Conservation (phyloP, 2,888 invertebrate genomes). For the Malthinus seriepunctatus region DNA sequence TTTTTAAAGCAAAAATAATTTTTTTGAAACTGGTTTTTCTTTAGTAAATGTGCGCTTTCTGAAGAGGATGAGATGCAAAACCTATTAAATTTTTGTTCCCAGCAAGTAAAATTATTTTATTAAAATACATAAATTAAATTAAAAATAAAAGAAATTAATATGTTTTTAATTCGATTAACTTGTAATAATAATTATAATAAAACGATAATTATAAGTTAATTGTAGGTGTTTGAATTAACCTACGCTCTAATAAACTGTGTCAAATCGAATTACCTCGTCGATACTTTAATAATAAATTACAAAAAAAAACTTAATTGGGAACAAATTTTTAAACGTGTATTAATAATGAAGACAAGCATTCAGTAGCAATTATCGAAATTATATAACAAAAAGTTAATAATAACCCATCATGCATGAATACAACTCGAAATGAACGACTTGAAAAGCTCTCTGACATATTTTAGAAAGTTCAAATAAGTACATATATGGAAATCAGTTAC, state of each 20-base stretch:
- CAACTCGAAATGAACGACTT: background rate
- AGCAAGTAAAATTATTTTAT: too few relatives aligned
- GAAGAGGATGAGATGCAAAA: too few relatives aligned
- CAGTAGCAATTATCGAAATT: constrained; percentile 13
- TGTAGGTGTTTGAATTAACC: constrained; percentile 1
- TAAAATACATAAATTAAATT: too few relatives aligned
- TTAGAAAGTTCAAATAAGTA: constrained; percentile 1
- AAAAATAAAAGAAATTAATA: too few relatives aligned
- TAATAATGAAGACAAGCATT: constrained; percentile 9
- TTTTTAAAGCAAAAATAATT: too few relatives aligned
- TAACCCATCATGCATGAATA: background rate
- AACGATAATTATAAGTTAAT: background rate
- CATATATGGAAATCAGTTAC: constrained; percentile 2
- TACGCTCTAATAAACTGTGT: background rate
- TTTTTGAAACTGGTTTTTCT: too few relatives aligned
- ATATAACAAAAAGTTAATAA: background rate
- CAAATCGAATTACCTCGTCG: background rate
- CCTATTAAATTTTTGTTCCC: too few relatives aligned
- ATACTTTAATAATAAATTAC: background rate
- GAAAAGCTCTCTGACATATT: constrained; percentile 5
- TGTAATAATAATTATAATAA: too few relatives aligned
- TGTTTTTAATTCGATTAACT: too few relatives aligned
- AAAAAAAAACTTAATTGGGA: background rate
- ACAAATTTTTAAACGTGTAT: background rate
- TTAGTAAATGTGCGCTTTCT: too few relatives aligned